phyloP scores from a whole-genome alignment of 2,888 invertebrate genomes.

The Cecidostiba fungosa region DNA sequence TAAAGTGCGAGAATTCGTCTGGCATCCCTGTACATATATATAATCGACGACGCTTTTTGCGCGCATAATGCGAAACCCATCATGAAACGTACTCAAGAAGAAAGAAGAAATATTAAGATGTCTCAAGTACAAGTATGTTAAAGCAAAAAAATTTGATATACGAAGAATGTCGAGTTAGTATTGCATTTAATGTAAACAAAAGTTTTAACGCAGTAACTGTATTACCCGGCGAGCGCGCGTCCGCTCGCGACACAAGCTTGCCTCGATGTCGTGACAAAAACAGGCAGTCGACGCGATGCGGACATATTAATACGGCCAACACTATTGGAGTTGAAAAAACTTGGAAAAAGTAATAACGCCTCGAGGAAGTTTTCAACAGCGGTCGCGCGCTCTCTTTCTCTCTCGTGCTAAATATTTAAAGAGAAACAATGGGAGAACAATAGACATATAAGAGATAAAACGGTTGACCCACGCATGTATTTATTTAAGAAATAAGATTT shows the following conservation, averaged over 20 bases:
- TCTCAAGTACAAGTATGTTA: conserved; percentile 56
- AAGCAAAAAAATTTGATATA: conserved; percentile 41
- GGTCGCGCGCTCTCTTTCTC: conserved; percentile 32
- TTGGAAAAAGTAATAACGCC: conserved; percentile 1
- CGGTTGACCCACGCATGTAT: conserved; percentile 59
- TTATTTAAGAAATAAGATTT: conserved; percentile 61
- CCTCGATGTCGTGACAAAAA: conserved; percentile 20
- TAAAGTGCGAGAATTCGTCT: conserved; percentile 56
- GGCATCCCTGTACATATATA: conserved; percentile 60
- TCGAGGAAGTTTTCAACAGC: conserved; percentile 15
- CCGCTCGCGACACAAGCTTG: conserved; percentile 16
- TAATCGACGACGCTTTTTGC: conserved; percentile 61
- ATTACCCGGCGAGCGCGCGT: conserved; percentile 51
- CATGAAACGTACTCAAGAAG: conserved; percentile 58
- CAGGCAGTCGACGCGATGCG: neutral
- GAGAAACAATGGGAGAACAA: conserved; percentile 50
- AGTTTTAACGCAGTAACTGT: conserved; percentile 59
- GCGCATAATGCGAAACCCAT: conserved; percentile 59
- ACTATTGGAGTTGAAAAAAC: conserved; percentile 1
- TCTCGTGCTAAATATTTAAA: conserved; percentile 62
- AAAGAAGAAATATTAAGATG: conserved; percentile 39
- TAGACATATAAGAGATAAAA: conserved; percentile 49
- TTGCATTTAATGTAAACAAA: conserved; percentile 59
- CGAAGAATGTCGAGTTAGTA: conserved; percentile 49
- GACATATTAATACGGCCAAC: conserved; percentile 6